These are phyloP conservation scores for Nasonia giraulti DNA, from an alignment of 1,140 invertebrate species.

Conservation along the genomic window DNA sequence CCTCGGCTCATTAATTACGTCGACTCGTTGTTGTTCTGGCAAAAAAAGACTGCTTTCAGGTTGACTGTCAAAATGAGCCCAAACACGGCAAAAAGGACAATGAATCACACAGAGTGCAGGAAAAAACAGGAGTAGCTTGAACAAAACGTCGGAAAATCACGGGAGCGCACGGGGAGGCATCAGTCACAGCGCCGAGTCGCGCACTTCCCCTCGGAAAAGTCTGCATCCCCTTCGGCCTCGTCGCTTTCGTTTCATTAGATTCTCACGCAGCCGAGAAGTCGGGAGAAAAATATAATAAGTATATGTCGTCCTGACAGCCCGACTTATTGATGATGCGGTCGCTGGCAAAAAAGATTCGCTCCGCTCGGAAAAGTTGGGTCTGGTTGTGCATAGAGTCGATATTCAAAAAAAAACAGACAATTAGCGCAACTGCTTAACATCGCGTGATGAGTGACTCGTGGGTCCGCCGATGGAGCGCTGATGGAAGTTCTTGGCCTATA, in stretches of 20 bases:
- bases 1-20: background rate
- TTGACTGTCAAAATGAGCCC: background rate
- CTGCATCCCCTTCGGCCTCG: constrained; percentile 12
- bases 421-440: no score
- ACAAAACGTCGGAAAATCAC: constrained; percentile 33
- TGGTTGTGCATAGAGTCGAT: no score
- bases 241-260: constrained; percentile 41
- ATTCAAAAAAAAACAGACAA: no score
- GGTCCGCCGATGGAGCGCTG: background rate
- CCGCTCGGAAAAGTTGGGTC: background rate
- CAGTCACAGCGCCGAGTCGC: constrained; percentile 11
- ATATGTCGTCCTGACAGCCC: constrained; percentile 12
- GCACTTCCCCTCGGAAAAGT: constrained; percentile 38
- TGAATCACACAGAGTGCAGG: constrained; percentile 34
- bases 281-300: constrained; percentile 41
- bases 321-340: constrained; percentile 45
- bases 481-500: background rate
- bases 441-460: no score
- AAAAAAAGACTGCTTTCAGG: background rate
- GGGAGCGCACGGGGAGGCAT: constrained; percentile 11
- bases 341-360: constrained; percentile 17
- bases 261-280: constrained; percentile 24
- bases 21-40: background rate
- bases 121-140: background rate
- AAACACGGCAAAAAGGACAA: constrained; percentile 1